Evolutionary conservation across 1,140 invertebrate genomes (phyloP).

Genomic region (Drosophila navojoa): DNA sequence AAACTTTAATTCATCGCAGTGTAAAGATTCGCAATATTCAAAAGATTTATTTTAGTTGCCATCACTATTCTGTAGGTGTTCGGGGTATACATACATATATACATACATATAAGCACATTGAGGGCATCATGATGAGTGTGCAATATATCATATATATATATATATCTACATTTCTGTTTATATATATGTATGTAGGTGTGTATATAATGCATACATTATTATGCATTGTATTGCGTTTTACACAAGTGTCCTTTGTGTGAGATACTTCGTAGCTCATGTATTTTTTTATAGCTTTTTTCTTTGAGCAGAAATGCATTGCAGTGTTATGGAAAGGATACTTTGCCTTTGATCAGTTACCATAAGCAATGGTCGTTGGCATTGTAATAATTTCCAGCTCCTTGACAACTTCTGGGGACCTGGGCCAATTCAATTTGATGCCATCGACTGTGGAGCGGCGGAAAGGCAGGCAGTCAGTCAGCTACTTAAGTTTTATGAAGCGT

Average conservation of each 20-base stretch:
- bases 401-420: slow-evolving; percentile 27
- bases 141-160: background rate
- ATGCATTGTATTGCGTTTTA: slow-evolving; percentile 19
- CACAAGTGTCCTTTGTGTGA: slow-evolving; percentile 22
- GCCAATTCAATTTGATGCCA: slow-evolving; percentile 50
- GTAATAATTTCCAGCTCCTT: slow-evolving; percentile 42
- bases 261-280: background rate
- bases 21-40: background rate
- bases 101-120: background rate
- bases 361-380: slow-evolving; percentile 20
- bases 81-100: background rate
- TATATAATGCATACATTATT: slow-evolving; percentile 20
- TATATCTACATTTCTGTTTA: too few relatives aligned
- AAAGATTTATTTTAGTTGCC: background rate
- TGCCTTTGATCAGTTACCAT: slow-evolving; percentile 28
- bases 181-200: background rate
- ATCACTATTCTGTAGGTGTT: slow-evolving; percentile 4
- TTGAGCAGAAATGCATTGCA: slow-evolving; percentile 17
- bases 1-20: background rate
- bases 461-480: slow-evolving; percentile 19
- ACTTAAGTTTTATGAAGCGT: slow-evolving; percentile 68
- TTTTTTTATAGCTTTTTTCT: background rate
- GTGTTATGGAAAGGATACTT: slow-evolving; percentile 10
- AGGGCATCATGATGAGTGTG: background rate
- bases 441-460: background rate